Percentiles rank a stretch among this genome's conserved stretches.
Conservation (phyloP, 2,888 invertebrate genomes). For the Cistogaster globosa region DNA sequence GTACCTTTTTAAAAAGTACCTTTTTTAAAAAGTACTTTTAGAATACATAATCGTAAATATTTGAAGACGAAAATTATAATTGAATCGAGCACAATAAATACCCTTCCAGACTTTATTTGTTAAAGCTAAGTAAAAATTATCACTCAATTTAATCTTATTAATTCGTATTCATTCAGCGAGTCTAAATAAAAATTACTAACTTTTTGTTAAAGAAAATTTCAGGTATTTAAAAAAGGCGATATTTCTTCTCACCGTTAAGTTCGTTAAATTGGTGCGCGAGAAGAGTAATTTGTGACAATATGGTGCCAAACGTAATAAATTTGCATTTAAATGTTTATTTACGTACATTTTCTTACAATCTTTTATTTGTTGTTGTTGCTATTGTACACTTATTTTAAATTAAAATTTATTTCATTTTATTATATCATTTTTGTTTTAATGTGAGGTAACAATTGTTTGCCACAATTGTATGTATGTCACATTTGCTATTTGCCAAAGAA, state of each 20-base stretch:
- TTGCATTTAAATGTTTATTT: conserved; percentile 8
- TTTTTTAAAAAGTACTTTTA: too few relatives aligned
- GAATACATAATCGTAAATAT: too few relatives aligned
- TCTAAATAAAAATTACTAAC: too few relatives aligned
- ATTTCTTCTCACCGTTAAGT: background rate
- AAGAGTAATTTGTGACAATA: conserved; percentile 27
- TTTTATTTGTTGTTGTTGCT: background rate
- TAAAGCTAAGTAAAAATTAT: too few relatives aligned
- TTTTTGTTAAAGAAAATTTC: too few relatives aligned
- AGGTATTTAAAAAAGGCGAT: too few relatives aligned
- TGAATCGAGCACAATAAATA: too few relatives aligned
- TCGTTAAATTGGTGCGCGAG: conserved; percentile 7
- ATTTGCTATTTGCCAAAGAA: conserved; percentile 59
- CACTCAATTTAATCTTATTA: too few relatives aligned
- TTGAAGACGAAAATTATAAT: too few relatives aligned
- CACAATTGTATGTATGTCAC: conserved; percentile 49
- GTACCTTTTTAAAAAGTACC: too few relatives aligned
- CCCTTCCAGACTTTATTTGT: too few relatives aligned
- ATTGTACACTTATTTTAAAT: conserved; percentile 23
- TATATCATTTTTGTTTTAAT: conserved; percentile 63
- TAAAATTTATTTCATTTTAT: conserved; percentile 60
- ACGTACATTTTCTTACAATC: background rate
- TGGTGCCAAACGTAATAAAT: conserved; percentile 35
- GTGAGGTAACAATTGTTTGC: conserved; percentile 68
- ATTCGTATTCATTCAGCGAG: too few relatives aligned